Base-by-base conservation (phyloP, 2,797 vertebrate genomes). In the Lithobates pipiens region DNA sequence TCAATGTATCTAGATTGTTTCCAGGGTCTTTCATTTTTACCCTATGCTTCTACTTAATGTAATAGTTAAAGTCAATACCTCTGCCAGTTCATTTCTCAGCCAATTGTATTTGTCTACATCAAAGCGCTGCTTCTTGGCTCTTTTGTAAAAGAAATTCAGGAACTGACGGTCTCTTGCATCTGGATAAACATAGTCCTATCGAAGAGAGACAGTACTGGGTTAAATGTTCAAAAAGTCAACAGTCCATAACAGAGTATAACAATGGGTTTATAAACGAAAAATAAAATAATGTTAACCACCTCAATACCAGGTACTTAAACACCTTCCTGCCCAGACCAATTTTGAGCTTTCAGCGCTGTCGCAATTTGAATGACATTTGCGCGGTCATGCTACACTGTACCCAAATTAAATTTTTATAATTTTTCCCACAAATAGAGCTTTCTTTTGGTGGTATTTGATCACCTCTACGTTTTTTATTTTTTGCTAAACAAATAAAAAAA, bases 131-230 rank as follows among this genome's bases (percentile, higher is more conserved):
- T 84, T 96, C 89, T 91, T 93, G 82, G 96, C 95, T 74, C 92
- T 95, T 88, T 90, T 95, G 77, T 99, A 92, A 91, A 99, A 98
- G 91, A 95, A 96, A 77, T 93, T 93, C 85, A 99, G 96, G 89
- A 96, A 95, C 86, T 98, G 96, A 86, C 98, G 92, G 89, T 97
- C 96, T 88, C 94, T 93, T 21, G 91, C 89, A 0, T 93, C 94
- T 34, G 95, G 92, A 88, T 98, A 99, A 50, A 97, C 2, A 54
- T 97, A 99, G 90, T 98, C 97, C 98, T 99, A 90, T 32, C 25
- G 27, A 78, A 85, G 42, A 83, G n/a, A 79, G 76, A 86, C 87
- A 68, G 54, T 61, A n/a, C 7, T 23, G 6, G 21, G 8, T 61
- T 61, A 23, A 23, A 23, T 61, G 6, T 61, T 23, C 21, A 61